Base-by-base conservation (phyloP, 1,140 invertebrate species). In the Nasonia longicornis region DNA sequence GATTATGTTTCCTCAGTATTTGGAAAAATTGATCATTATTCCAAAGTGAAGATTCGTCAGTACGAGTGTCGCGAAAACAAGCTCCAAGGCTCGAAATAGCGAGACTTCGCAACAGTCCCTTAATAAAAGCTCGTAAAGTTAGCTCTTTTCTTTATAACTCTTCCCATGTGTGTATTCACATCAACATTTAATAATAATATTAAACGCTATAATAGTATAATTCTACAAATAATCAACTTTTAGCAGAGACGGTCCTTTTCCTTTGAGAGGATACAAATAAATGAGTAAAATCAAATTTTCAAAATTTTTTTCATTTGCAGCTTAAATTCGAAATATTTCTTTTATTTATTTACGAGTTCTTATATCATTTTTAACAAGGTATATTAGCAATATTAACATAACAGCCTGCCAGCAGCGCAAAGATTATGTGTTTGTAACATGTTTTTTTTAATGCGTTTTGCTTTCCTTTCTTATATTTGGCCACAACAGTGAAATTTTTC, bases 391-490 rank as follows among this genome's bases (percentile, higher is more conserved):
- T 88, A 88, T 86, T 88, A 91, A 90, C 88, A 86, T 88, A 91
- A 90, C 89, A 91, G 89, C 87, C 88, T 89, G 89, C 89, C 89
- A 90, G 89, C 89, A 91, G 90, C 87, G 85, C 83, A 86, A 88
- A 85, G 82, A 83, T 82, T 81, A 76, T 82, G 42, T 82, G 64
- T 76, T 83, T 79, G 79, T 77, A 85, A 82, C 52, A 82, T 83
- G 63, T 76, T 66, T 83, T 80, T 79, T 73, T 77, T 26, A 1
- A 77, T 79, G 79, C 80, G 35, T 83, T 78, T 82, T 76, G 38
- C 64, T 84, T 64, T 35, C 66, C 7, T 58, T 72, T 82, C 74
- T 82, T 80, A 67, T 79, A 82, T 82, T 86, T 83, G 81, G 84
- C 84, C 84, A 84, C 84, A 81, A 88, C 82, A 86, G 80, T 85